Evolutionary conservation across 2,113 vertebrate genomes (phyloP).

Genomic region (Arothron firmamentum): DNA sequence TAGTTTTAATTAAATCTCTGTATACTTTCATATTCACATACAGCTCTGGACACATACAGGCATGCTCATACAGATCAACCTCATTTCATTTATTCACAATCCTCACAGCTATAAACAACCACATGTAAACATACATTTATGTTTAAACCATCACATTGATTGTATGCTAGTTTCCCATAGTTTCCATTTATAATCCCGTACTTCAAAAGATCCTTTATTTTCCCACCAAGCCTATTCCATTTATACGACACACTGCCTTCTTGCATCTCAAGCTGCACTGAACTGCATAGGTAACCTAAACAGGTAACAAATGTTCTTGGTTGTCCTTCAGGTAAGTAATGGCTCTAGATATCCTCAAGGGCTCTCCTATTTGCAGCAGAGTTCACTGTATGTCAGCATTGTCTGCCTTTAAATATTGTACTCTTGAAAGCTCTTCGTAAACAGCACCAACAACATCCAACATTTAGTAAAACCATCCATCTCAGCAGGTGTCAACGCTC

Average conservation of each 20-base stretch:
- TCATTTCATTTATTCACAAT: slow-evolving; percentile 35
- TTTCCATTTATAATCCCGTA: not conserved
- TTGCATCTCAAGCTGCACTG: slow-evolving; percentile 18
- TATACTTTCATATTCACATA: slow-evolving; percentile 38
- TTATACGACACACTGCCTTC: not conserved
- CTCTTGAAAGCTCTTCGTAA: slow-evolving; percentile 27
- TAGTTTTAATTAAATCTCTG: slow-evolving; percentile 30
- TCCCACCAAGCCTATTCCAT: not conserved
- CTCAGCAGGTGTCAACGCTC: slow-evolving; percentile 10
- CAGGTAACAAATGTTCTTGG: slow-evolving; percentile 27
- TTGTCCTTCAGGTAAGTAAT: slow-evolving; percentile 17
- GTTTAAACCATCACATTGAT: slow-evolving; percentile 8
- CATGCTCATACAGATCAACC: slow-evolving; percentile 45
- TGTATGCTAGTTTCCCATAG: not conserved
- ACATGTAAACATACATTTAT: slow-evolving; percentile 30
- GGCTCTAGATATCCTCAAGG: slow-evolving; percentile 35
- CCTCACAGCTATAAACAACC: slow-evolving; percentile 31
- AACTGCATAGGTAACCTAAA: slow-evolving; percentile 46
- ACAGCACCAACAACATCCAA: slow-evolving; percentile 36
- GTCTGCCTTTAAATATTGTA: slow-evolving; percentile 11
- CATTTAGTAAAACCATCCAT: slow-evolving; percentile 10
- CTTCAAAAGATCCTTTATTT: not conserved
- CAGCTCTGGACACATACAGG: slow-evolving; percentile 42
- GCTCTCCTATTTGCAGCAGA: slow-evolving; percentile 1
- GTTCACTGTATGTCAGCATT: slow-evolving; percentile 10